A percentile compares a stretch with the other conserved stretches of the same genome.
Evolutionary conservation across 2,113 vertebrate genomes (phyloP).

Genomic region (Ailuropoda melanoleuca): DNA sequence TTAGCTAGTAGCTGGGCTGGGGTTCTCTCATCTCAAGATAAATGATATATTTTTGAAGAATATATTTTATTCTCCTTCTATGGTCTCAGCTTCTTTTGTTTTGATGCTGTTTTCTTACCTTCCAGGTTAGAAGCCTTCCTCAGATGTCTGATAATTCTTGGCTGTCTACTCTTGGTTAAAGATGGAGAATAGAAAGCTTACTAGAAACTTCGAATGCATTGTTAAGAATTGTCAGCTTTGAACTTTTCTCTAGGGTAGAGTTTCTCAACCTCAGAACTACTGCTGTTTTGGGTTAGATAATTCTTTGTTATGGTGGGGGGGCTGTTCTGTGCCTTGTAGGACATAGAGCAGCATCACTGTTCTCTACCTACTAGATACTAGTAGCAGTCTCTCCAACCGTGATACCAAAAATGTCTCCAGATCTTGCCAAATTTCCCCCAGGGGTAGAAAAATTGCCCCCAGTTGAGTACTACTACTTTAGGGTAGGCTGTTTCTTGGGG

Average conservation of each 20-base stretch:
- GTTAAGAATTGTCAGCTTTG: not conserved
- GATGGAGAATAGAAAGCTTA: not conserved
- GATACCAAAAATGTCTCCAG: not conserved
- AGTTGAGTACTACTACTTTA: not conserved
- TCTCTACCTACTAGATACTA: not conserved
- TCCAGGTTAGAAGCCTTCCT: not conserved
- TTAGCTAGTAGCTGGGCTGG: not conserved
- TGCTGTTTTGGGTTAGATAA: not conserved
- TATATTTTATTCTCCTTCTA: not conserved
- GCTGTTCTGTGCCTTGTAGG: not conserved
- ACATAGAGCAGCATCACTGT: not conserved
- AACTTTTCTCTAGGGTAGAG: not conserved
- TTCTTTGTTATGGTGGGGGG: not conserved
- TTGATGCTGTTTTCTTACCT: not conserved
- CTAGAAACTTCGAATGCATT: not conserved
- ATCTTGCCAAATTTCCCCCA: not conserved
- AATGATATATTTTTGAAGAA: not conserved
- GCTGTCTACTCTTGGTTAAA: not conserved
- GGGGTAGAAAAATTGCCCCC: not conserved
- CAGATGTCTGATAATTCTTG: not conserved
- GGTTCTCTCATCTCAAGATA: not conserved
- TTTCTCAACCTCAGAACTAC: not conserved
- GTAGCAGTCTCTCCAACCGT: not conserved
- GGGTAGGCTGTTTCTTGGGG: not conserved
- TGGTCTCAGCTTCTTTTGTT: not conserved